phyloP scores from a whole-genome alignment of 2,113 vertebrate genomes.

The Sinosuthora webbiana region DNA sequence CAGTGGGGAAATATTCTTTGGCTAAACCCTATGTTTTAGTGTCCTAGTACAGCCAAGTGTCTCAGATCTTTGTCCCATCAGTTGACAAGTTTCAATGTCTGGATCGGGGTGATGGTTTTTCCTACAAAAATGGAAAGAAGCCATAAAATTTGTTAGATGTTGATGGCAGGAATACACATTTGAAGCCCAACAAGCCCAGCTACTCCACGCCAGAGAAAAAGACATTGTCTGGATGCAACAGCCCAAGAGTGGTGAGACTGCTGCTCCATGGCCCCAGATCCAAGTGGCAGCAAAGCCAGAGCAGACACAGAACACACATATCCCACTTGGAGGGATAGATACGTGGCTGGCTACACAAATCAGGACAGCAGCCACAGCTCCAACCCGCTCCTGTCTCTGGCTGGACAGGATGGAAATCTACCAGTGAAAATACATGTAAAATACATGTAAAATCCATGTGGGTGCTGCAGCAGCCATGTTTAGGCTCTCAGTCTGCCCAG shows the following conservation, averaged over 20 bases:
- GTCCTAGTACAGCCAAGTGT: constrained; percentile 32
- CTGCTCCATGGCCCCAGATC: not conserved
- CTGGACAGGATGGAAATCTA: not conserved
- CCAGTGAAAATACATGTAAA: not conserved
- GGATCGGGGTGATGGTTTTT: constrained; percentile 23
- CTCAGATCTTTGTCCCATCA: constrained; percentile 43
- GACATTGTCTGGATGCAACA: not conserved
- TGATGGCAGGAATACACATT: not conserved
- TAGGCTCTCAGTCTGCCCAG: not conserved
- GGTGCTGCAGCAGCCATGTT: not conserved
- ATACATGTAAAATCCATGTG: not conserved
- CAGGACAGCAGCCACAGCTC: not conserved
- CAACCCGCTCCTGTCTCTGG: not conserved
- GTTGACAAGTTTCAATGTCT: constrained; percentile 41
- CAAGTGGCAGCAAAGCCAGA: not conserved
- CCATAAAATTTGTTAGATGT: constrained; percentile 23
- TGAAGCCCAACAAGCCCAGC: not conserved
- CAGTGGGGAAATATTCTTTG: not conserved
- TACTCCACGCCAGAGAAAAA: not conserved
- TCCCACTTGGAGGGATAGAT: rapidly evolving
- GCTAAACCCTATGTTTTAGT: constrained; percentile 24
- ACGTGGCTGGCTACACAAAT: rapidly evolving
- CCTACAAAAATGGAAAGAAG: constrained; percentile 57
- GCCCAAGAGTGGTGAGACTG: not conserved
- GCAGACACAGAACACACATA: not conserved